Evolutionary conservation across 2,888 invertebrate genomes (phyloP).

Genomic region (Aspidiotus destructor): DNA sequence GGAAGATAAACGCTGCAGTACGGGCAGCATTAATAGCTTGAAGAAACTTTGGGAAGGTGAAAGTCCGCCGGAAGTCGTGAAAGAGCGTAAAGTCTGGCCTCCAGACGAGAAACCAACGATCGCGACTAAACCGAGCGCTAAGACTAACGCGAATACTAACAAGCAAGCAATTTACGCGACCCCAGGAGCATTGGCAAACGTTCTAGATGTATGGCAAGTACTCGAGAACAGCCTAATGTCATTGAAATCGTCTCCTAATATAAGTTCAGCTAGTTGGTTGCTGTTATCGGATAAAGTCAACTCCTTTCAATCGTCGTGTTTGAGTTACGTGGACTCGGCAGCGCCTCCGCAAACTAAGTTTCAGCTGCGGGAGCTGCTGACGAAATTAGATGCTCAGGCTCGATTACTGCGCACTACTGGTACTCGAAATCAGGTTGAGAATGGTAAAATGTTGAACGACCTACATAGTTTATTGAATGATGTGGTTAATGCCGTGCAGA

Average conservation of each 20-base stretch:
- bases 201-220: constrained; percentile 56
- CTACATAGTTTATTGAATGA: constrained; percentile 63
- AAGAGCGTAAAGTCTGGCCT: constrained; percentile 47
- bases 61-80: constrained; percentile 31
- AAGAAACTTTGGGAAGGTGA: constrained; percentile 88
- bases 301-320: constrained; percentile 69
- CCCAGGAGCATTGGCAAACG: constrained; percentile 49
- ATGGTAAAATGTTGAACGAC: constrained; percentile 57
- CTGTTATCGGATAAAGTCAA: constrained; percentile 72
- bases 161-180: constrained; percentile 68
- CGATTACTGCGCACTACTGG: constrained; percentile 59
- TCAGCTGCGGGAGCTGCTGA: constrained; percentile 67
- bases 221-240: constrained; percentile 56
- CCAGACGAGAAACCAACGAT: constrained; percentile 55
- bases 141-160: constrained; percentile 39
- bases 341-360: constrained; percentile 80
- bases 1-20: constrained; percentile 79
- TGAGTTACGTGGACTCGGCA: constrained; percentile 67
- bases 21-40: constrained; percentile 83
- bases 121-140: constrained; percentile 50
- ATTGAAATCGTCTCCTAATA: constrained; percentile 48
- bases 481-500: constrained; percentile 63
- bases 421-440: constrained; percentile 55
- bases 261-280: constrained; percentile 61
- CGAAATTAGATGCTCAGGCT: constrained; percentile 59